These are phyloP conservation scores for Diarsia rubi DNA, from an alignment of 2,888 invertebrate genomes.

Conservation along the genomic window DNA sequence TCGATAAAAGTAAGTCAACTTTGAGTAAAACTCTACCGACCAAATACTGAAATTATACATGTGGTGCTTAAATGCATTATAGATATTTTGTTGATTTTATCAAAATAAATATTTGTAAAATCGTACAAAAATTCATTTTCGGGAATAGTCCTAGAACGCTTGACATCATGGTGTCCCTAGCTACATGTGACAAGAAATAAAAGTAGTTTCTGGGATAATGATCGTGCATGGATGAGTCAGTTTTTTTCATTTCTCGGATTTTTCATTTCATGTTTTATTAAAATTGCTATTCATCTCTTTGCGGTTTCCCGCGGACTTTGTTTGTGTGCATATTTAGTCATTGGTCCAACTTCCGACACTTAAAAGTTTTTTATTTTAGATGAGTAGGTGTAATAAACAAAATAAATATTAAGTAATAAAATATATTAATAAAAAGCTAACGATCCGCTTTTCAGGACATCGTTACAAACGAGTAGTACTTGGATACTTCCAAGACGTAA, in stretches of 20 bases:
- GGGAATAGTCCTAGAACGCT: constrained; percentile 27
- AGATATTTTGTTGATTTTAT: neutral
- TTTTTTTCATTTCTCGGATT: constrained; percentile 70
- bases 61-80: neutral
- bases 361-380: constrained; percentile 8
- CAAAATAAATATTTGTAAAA: neutral
- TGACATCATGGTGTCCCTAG: constrained; percentile 53
- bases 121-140: neutral
- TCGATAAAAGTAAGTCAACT: neutral
- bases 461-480: constrained; percentile 9
- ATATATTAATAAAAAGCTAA: neutral
- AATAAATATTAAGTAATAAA: neutral
- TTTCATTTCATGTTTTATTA: constrained; percentile 64
- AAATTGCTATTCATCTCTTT: constrained; percentile 43
- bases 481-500: constrained; percentile 1
- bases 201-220: constrained; percentile 78
- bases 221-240: constrained; percentile 77
- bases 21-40: neutral
- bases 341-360: constrained; percentile 18
- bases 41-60: neutral
- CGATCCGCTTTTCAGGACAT: neutral
- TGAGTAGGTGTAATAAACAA: neutral
- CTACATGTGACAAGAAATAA: constrained; percentile 82
- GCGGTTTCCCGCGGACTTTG: constrained; percentile 27
- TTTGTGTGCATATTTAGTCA: constrained; percentile 31